These are phyloP conservation scores for Luperina testacea DNA, from an alignment of 2,888 invertebrate genomes.

Conservation along the genomic window DNA sequence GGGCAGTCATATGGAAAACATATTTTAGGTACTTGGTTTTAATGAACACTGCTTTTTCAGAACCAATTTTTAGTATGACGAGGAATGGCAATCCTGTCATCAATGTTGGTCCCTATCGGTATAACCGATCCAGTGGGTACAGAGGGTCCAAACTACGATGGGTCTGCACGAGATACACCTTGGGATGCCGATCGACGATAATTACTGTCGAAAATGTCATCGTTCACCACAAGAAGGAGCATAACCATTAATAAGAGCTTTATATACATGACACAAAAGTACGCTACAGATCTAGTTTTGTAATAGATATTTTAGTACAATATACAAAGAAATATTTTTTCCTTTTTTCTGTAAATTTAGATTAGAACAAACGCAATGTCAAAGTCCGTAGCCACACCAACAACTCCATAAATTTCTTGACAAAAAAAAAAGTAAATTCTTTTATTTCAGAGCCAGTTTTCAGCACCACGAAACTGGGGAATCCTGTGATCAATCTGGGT, in stretches of 20 bases:
- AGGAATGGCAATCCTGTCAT: conserved; percentile 56
- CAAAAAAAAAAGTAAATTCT: conserved; percentile 2
- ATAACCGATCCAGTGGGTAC: conserved; percentile 40
- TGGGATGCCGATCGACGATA: conserved; percentile 54
- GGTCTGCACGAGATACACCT: conserved; percentile 40
- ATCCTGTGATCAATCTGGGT: conserved; percentile 63
- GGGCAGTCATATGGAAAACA: too few relatives aligned
- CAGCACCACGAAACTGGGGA: conserved; percentile 60
- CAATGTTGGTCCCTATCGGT: conserved; percentile 47
- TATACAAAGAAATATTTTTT: background rate
- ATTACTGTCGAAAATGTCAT: conserved; percentile 41
- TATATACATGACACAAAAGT: background rate
- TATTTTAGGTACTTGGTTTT: background rate
- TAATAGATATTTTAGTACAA: background rate
- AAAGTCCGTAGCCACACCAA: background rate
- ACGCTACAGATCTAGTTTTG: background rate
- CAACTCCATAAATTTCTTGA: background rate
- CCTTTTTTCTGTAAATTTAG: background rate
- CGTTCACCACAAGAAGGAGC: conserved; percentile 18
- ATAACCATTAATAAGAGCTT: conserved; percentile 16
- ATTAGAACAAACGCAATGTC: background rate
- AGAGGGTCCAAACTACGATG: conserved; percentile 43
- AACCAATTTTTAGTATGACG: conserved; percentile 42
- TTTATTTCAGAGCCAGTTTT: conserved; percentile 46
- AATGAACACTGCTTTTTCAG: conserved; percentile 34